A percentile compares a stretch with the other conserved stretches of the same genome.
These are phyloP conservation scores for Tricholauxania praeusta DNA, from an alignment of 2,888 invertebrate species.

Conservation along the genomic window DNA sequence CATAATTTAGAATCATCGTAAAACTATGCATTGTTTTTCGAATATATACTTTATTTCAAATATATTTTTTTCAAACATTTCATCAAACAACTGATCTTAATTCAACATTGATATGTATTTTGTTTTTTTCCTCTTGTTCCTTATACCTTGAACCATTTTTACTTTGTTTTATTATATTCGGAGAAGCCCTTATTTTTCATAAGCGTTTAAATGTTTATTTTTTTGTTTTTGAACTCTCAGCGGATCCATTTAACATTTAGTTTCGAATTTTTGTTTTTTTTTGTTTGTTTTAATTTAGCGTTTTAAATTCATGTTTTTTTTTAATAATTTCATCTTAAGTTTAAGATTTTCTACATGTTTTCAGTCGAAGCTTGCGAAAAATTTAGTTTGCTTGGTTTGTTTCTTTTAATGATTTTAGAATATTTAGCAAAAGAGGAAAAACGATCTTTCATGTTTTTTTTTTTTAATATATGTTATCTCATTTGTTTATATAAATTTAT, in stretches of 20 bases:
- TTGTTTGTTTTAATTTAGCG: slow-evolving; percentile 45
- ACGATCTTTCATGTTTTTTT: slow-evolving; percentile 9
- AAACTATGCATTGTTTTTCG: slow-evolving; percentile 1
- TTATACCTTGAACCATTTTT: slow-evolving; percentile 30
- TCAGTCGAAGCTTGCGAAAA: slow-evolving; percentile 33
- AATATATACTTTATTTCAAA: background rate
- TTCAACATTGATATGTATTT: slow-evolving; percentile 37
- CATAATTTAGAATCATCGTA: slow-evolving; percentile 2
- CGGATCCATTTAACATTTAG: slow-evolving; percentile 21
- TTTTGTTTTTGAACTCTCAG: background rate
- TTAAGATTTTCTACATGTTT: slow-evolving; percentile 23
- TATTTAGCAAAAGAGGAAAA: background rate
- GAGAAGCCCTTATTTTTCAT: too few relatives aligned
- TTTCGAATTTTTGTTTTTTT: slow-evolving; percentile 29
- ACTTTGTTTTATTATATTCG: slow-evolving; percentile 34
- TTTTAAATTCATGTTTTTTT: slow-evolving; percentile 38
- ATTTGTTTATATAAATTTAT: background rate
- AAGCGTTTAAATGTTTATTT: background rate
- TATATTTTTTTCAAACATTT: background rate
- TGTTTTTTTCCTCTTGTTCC: slow-evolving; percentile 18
- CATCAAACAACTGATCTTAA: background rate
- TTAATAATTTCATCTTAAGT: slow-evolving; percentile 46
- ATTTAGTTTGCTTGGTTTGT: background rate
- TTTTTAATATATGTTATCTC: background rate
- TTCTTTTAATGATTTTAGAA: slow-evolving; percentile 5